phyloP scores from a whole-genome alignment of 2,797 vertebrate species.

The Syngnathus acus region DNA sequence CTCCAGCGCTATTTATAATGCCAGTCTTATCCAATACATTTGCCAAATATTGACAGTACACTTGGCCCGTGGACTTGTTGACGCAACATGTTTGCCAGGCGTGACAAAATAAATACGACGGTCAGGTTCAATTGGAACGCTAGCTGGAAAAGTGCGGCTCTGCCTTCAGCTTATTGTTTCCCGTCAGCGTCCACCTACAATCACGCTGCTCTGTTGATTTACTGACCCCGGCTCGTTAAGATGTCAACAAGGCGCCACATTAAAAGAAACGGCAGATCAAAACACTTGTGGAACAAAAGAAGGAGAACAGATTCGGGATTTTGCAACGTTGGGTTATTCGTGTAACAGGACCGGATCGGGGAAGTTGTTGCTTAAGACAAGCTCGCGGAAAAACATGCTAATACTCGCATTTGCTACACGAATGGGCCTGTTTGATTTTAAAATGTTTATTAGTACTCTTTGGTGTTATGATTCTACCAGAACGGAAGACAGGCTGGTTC shows the following conservation, averaged over 20 bases:
- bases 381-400: neutral
- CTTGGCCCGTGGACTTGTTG: constrained; percentile 33
- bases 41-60: constrained; percentile 44
- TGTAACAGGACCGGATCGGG: neutral
- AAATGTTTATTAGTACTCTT: constrained; percentile 5
- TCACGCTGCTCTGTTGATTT: constrained; percentile 1
- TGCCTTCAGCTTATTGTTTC: constrained; percentile 22
- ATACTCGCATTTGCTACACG: neutral
- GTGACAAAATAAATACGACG: constrained; percentile 38
- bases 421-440: neutral
- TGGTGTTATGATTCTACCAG: neutral
- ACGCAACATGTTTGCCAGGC: constrained; percentile 35
- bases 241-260: constrained; percentile 4
- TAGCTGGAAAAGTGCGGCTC: neutral
- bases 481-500: neutral
- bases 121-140: constrained; percentile 24
- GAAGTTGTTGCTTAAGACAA: neutral
- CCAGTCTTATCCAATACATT: constrained; percentile 18
- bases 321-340: constrained; percentile 2
- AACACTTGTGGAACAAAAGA: constrained; percentile 10
- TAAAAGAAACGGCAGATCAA: constrained; percentile 7
- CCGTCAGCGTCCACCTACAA: constrained; percentile 14
- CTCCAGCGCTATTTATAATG: constrained; percentile 10
- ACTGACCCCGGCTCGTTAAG: neutral
- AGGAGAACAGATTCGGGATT: constrained; percentile 8